Conservation (phyloP, 64 coral and sea anemone genomes). For the Orbicella faveolata region DNA sequence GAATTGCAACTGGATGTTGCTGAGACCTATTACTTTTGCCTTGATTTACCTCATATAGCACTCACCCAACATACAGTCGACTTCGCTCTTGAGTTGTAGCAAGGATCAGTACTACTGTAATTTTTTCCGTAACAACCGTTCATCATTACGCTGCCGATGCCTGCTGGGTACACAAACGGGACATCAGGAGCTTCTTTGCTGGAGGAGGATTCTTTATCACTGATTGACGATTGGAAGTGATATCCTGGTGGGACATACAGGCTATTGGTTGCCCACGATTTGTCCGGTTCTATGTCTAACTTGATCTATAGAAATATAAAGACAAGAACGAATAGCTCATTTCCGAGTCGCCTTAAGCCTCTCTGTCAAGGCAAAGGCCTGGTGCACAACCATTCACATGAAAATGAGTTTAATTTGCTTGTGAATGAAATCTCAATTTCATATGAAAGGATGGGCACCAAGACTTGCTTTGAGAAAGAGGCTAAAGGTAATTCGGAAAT, state of each 20-base stretch:
- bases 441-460: no score
- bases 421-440: no score
- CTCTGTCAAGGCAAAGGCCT: no score
- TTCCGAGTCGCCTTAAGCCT: no score
- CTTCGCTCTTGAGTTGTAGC: not conserved
- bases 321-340: not conserved
- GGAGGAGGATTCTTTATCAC: not conserved
- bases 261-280: constrained; percentile 27
- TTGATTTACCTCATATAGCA: not conserved
- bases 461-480: no score
- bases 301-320: constrained; percentile 30
- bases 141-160: constrained; percentile 38
- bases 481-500: no score
- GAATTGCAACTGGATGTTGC: no score
- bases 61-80: not conserved
- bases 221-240: constrained; percentile 26
- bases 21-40: not conserved
- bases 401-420: no score
- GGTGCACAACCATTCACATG: no score
- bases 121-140: constrained; percentile 47
- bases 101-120: constrained; percentile 8
- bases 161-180: constrained; percentile 45
- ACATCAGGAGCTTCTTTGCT: not conserved
- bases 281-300: constrained; percentile 38
- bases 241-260: constrained; percentile 50